Percentiles rank a stretch among this genome's conserved stretches.
phyloP scores from a whole-genome alignment of 2,797 vertebrate species.

The Leptodactylus fallax region DNA sequence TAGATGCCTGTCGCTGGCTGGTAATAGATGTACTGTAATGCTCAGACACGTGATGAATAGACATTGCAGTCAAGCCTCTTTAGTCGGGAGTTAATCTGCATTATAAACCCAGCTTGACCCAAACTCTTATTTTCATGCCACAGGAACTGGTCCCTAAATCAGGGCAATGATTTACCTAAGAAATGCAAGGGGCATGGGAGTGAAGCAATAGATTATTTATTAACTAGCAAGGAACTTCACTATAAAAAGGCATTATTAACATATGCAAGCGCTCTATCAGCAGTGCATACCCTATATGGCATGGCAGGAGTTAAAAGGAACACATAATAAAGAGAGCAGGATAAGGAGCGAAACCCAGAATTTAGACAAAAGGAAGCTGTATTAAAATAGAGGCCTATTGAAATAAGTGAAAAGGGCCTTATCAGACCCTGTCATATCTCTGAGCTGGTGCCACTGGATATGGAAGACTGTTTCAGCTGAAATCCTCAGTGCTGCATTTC shows the following conservation, averaged over 20 bases:
- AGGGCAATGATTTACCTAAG: not conserved
- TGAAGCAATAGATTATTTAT: constrained; percentile 13
- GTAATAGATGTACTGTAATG: constrained; percentile 38
- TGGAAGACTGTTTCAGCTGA: constrained; percentile 22
- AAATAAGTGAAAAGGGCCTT: constrained; percentile 56
- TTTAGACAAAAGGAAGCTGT: constrained; percentile 57
- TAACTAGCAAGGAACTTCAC: not conserved
- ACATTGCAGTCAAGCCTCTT: constrained; percentile 44
- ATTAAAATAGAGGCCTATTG: constrained; percentile 58
- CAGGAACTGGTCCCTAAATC: constrained; percentile 16
- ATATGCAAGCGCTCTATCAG: not conserved
- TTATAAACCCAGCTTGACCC: constrained; percentile 58
- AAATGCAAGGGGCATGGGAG: not conserved
- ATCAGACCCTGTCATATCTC: constrained; percentile 48
- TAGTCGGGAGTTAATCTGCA: constrained; percentile 45
- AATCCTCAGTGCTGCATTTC: constrained; percentile 15
- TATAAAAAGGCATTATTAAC: not conserved
- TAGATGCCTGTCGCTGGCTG: constrained; percentile 4
- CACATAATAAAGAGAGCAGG: constrained; percentile 21
- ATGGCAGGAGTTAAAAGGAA: constrained; percentile 33
- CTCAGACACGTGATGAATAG: constrained; percentile 37
- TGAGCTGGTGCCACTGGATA: constrained; percentile 33
- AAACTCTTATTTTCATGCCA: constrained; percentile 19
- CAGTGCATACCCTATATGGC: not conserved
- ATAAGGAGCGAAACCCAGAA: constrained; percentile 53